Evolutionary conservation across 2,888 invertebrate species (phyloP).

Genomic region (Drosophila multiciliata): DNA sequence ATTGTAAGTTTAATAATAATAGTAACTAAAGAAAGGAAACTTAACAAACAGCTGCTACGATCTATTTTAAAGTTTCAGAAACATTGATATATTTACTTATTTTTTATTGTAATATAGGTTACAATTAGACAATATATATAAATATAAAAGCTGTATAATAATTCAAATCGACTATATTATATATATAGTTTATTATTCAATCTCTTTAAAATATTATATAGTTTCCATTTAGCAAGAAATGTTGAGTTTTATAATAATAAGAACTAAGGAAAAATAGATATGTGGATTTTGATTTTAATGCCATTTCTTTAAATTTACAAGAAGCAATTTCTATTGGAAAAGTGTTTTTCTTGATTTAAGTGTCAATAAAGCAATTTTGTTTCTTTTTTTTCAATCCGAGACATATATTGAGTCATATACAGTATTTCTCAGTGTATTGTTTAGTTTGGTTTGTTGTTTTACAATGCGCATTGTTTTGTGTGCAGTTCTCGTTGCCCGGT

Average conservation of each 20-base stretch:
- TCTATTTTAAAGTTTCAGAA: not conserved
- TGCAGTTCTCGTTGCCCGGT: constrained; percentile 62
- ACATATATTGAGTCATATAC: not conserved
- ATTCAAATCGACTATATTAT: not conserved
- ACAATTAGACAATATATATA: not conserved
- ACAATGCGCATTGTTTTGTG: constrained; percentile 72
- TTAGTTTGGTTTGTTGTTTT: constrained; percentile 52
- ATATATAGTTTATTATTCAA: not conserved
- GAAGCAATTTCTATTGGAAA: not conserved
- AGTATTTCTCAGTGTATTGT: constrained; percentile 40
- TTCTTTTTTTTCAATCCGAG: not conserved
- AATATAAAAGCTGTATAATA: not conserved
- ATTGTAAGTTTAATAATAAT: not conserved
- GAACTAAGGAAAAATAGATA: not conserved
- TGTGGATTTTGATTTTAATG: not conserved
- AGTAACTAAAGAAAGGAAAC: not conserved
- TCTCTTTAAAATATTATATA: not conserved
- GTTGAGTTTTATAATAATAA: not conserved
- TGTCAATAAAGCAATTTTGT: not conserved
- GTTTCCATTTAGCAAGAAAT: not conserved
- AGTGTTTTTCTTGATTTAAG: not conserved
- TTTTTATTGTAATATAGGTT: too few species aligned
- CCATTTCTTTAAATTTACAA: not conserved
- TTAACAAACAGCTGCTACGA: not conserved
- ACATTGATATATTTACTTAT: not conserved